phyloP scores from a whole-genome alignment of 2,797 vertebrate species.

The Anolis apletophallus region DNA sequence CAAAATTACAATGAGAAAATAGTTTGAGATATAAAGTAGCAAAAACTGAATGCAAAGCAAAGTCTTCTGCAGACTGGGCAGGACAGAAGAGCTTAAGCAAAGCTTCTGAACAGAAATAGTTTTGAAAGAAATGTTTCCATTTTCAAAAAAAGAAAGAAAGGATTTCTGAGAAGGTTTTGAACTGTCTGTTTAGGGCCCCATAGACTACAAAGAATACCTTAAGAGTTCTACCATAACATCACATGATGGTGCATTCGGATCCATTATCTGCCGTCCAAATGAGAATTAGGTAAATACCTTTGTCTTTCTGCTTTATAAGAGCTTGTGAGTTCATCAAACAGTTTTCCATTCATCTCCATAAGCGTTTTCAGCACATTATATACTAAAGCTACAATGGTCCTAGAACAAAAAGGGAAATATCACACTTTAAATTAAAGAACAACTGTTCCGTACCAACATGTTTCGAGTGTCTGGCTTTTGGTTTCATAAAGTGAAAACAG shows the following conservation, averaged over 20 bases:
- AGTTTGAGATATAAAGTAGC: neutral
- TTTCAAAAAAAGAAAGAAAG: neutral
- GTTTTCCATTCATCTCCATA: constrained; percentile 98
- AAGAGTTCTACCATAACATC: neutral
- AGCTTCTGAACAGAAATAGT: neutral
- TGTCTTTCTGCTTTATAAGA: constrained; percentile 96
- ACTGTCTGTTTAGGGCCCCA: no score
- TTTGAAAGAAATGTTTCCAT: neutral
- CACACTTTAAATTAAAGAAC: constrained; percentile 12
- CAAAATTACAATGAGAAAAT: neutral
- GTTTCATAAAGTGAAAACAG: neutral
- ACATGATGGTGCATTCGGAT: accelerated
- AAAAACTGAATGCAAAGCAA: neutral
- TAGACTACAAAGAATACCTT: neutral
- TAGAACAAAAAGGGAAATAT: constrained; percentile 67
- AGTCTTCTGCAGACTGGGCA: neutral
- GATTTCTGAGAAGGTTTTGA: no score
- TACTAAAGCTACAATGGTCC: constrained; percentile 95
- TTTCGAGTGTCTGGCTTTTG: neutral
- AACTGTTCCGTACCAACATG: neutral
- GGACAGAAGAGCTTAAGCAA: neutral
- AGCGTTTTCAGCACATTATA: constrained; percentile 97
- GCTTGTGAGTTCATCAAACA: constrained; percentile 94
- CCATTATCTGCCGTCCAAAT: neutral
- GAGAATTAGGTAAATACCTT: constrained; percentile 76